Conservation (phyloP, 2,888 invertebrate genomes). For the Argyra leucocephala region DNA sequence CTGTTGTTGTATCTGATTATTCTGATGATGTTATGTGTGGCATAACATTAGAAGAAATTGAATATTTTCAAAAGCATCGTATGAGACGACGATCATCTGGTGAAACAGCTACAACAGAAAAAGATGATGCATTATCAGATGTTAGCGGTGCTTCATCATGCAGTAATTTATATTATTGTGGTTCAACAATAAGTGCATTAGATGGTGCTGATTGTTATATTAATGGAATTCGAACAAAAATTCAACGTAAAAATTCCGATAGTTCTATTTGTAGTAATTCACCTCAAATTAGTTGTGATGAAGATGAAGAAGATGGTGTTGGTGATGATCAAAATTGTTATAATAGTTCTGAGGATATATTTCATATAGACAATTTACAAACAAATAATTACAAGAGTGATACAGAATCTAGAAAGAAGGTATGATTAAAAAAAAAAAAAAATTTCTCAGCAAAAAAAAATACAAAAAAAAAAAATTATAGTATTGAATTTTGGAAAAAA, state of each 20-base stretch:
- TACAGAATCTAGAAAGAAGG: conserved; percentile 5
- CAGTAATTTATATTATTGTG: conserved; percentile 51
- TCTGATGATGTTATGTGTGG: conserved; percentile 59
- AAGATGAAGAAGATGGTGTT: conserved; percentile 47
- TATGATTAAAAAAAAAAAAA: conserved; percentile 27
- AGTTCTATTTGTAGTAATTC: conserved; percentile 54
- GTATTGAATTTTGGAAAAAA: conserved; percentile 18
- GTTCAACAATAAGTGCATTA: conserved; percentile 48
- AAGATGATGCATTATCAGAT: conserved; percentile 43
- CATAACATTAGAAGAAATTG: conserved; percentile 51
- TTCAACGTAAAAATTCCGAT: conserved; percentile 57
- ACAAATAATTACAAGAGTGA: conserved; percentile 10
- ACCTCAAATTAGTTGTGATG: conserved; percentile 64
- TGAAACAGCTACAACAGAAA: conserved; percentile 33
- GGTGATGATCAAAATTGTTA: conserved; percentile 22
- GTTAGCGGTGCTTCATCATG: conserved; percentile 51
- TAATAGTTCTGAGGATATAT: conserved; percentile 21
- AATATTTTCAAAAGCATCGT: conserved; percentile 48
- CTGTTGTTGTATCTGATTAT: conserved; percentile 79
- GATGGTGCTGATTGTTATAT: conserved; percentile 46
- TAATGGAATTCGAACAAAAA: conserved; percentile 48
- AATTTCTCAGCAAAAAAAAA: no score
- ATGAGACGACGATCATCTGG: conserved; percentile 37
- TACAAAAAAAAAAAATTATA: no score
- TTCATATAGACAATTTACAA: conserved; percentile 11